These are phyloP conservation scores for Masticophis lateralis DNA, from an alignment of 2,797 vertebrate species.

Conservation along the genomic window DNA sequence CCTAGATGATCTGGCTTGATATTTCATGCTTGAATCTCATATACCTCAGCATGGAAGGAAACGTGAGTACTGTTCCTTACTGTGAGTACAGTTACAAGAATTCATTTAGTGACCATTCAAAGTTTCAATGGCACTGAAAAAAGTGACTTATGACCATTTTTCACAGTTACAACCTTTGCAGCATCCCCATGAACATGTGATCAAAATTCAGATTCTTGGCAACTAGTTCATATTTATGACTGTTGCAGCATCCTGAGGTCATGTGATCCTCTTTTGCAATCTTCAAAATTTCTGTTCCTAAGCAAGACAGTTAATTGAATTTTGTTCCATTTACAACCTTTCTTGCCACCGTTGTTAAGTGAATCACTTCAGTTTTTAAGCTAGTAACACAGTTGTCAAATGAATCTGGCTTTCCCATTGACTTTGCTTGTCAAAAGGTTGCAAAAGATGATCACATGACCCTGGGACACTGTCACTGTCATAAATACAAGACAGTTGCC, in stretches of 20 bases:
- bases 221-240: not conserved
- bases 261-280: not conserved
- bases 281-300: no score
- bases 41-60: not conserved
- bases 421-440: not conserved
- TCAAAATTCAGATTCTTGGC: not conserved
- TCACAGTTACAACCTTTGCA: not conserved
- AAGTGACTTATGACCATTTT: not conserved
- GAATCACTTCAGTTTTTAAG: no score
- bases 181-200: not conserved
- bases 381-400: not conserved
- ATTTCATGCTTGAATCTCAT: not conserved
- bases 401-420: not conserved
- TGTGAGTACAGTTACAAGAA: not conserved
- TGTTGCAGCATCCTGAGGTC: not conserved
- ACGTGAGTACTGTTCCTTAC: not conserved
- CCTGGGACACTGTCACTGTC: not conserved
- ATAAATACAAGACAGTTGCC: not conserved
- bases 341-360: not conserved
- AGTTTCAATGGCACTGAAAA: no score
- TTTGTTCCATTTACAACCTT: not conserved
- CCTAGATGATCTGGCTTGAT: not conserved
- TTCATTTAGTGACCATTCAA: no score
- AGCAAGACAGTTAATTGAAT: no score
- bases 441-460: not conserved